Base-by-base conservation (phyloP, 2,113 vertebrate species). In the Clarias magur region DNA sequence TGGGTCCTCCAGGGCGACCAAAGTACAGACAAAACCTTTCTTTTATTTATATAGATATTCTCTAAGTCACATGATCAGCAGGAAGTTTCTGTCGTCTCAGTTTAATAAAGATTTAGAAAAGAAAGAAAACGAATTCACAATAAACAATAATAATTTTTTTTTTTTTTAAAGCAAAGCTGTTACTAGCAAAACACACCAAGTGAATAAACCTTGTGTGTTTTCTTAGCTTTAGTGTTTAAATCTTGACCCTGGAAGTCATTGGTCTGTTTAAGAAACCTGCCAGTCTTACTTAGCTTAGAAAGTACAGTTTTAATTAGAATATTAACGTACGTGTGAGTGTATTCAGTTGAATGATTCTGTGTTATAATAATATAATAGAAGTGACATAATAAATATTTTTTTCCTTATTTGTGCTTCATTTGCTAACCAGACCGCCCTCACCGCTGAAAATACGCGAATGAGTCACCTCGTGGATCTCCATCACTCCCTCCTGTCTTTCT, bases 391-490 rank as follows among this genome's bases (percentile, higher is more conserved):
- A 65, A 62, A n/a, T 48, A 27, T 0, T 2, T 48, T 48, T 68
- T 4, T 17, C 23, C 34, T 42, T 17, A 63, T 48, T 25, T 70
- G 8, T 60, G 12, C 34, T 81, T 19, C n/a, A 19, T 70, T 54
- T 42, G 30, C 30, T 62, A 79, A 85, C 25, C 57, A 82, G 67
- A 57, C 54, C 30, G 54, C 11, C 16, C 2, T 23, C 63, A 59
- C 1, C 25, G 27, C 76, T 81, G 21, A 54, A 57, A 80, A 70
- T 80, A 27, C 56, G 72, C 30, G 85, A 73, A 73, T 81, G 76
- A 68, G 53, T 62, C 65, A 62, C 59, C 67, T 57, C 56, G 59
- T 81, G 78, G 38, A 72, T 73, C 25, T 21, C 1, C 53, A 11
- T 34, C n/a, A 63, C n/a, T 84, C 19, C 68, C 27, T 9, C 25